Conservation (phyloP, 2,888 invertebrate species). For the Unio delphinus region DNA sequence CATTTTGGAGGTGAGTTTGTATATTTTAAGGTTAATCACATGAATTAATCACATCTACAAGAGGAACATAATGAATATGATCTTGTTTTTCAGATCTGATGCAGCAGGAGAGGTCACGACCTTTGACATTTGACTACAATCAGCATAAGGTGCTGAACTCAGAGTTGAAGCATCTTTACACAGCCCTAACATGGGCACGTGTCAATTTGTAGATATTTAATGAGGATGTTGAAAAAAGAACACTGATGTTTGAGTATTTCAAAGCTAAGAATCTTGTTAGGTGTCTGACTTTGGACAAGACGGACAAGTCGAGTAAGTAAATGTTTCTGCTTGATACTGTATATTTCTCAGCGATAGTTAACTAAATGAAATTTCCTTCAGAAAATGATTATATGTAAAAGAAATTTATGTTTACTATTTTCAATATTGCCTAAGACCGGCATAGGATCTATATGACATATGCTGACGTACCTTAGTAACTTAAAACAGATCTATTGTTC, state of each 20-base stretch:
- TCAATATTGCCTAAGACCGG: too few relatives aligned
- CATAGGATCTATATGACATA: too few relatives aligned
- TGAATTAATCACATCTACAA: too few relatives aligned
- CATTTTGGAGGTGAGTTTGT: too few relatives aligned
- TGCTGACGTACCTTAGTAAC: too few relatives aligned
- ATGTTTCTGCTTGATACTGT: neutral
- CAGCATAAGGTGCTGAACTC: conserved; percentile 64
- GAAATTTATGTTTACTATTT: too few relatives aligned
- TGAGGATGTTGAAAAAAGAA: conserved; percentile 53
- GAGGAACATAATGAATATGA: too few relatives aligned
- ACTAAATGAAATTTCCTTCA: too few relatives aligned
- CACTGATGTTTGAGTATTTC: conserved; percentile 65
- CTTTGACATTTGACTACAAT: conserved; percentile 56
- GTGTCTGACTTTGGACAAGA: conserved; percentile 16
- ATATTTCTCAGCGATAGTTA: too few relatives aligned
- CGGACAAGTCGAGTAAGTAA: conserved; percentile 28
- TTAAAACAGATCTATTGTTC: too few relatives aligned
- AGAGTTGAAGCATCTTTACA: conserved; percentile 64
- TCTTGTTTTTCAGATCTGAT: conserved; percentile 42
- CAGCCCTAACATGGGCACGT: conserved; percentile 62
- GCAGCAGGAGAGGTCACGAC: conserved; percentile 44
- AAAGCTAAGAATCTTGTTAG: conserved; percentile 51
- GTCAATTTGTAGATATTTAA: conserved; percentile 69
- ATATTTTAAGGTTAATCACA: too few relatives aligned
- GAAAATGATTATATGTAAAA: too few relatives aligned